Conservation (phyloP, 2,113 vertebrate genomes). For the Pygoscelis adeliae region DNA sequence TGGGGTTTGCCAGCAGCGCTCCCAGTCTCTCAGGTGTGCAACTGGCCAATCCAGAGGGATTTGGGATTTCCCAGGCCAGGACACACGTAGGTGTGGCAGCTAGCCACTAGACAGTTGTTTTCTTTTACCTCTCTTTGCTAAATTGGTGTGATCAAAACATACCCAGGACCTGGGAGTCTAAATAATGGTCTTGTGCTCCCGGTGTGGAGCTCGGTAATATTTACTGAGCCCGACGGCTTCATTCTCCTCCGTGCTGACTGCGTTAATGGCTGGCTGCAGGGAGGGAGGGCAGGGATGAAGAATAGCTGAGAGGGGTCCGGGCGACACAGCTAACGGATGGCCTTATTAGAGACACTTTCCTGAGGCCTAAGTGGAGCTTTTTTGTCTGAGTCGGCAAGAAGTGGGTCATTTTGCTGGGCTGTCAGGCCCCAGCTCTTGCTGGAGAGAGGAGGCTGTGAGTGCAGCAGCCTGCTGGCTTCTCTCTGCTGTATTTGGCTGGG, state of each 20-base stretch:
- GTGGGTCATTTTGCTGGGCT: conserved; percentile 79
- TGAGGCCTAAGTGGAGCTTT: conserved; percentile 76
- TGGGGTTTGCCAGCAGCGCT: background rate
- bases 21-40: background rate
- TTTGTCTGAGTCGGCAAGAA: conserved; percentile 81
- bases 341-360: conserved; percentile 82
- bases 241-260: conserved; percentile 73
- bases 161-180: conserved; percentile 65
- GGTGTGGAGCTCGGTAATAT: conserved; percentile 71
- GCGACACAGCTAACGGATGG: conserved; percentile 76
- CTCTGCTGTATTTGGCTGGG: background rate
- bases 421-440: conserved; percentile 60
- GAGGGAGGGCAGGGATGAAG: conserved; percentile 74
- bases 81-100: background rate
- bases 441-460: conserved; percentile 51
- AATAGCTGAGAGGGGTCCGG: conserved; percentile 68
- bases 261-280: conserved; percentile 77
- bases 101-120: conserved; percentile 19
- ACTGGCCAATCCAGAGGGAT: background rate
- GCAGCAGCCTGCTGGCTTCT: conserved; percentile 42
- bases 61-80: background rate
- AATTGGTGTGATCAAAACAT: conserved; percentile 73
- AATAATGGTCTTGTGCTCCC: conserved; percentile 73
- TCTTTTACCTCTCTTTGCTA: conserved; percentile 53
- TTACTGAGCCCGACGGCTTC: conserved; percentile 78